Percentiles rank a stretch among this genome's conserved stretches.
phyloP scores from a whole-genome alignment of 37 sponge, comb jelly and placozoan species.

The Beroe ovata region DNA sequence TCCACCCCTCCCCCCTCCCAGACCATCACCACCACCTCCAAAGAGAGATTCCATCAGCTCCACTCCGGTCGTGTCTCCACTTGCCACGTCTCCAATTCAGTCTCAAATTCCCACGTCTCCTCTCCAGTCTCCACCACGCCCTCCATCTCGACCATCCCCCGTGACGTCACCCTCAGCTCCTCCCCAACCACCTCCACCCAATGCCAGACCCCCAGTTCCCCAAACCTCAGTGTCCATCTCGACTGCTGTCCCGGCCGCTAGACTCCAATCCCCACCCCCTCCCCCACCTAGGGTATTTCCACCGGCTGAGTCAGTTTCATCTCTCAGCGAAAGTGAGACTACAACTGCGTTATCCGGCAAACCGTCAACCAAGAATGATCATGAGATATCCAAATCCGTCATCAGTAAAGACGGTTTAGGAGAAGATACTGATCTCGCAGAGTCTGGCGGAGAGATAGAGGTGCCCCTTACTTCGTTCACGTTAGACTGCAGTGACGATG shows the following conservation, averaged over 20 bases:
- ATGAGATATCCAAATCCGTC: too few species aligned
- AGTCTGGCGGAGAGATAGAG: neutral
- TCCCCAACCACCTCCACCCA: neutral
- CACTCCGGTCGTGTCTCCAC: neutral
- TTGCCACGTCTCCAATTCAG: neutral
- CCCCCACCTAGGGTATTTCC: too few species aligned
- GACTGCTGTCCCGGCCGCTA: too few species aligned
- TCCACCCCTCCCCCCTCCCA: neutral
- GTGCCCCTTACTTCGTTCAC: neutral
- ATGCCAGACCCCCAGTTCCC: neutral
- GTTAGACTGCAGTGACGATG: neutral
- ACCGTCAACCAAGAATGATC: too few species aligned
- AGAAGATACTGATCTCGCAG: too few species aligned
- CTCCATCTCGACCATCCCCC: neutral
- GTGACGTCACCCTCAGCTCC: neutral
- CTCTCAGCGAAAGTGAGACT: too few species aligned
- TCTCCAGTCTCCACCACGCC: neutral
- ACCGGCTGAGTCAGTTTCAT: too few species aligned
- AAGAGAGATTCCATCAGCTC: neutral
- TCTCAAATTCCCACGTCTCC: neutral
- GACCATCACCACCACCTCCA: neutral
- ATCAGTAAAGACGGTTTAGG: too few species aligned
- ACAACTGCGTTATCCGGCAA: too few species aligned
- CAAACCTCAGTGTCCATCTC: too few species aligned
- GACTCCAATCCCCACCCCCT: too few species aligned